phyloP scores from a whole-genome alignment of 2,113 vertebrate genomes.

The Crotalus helleri region DNA sequence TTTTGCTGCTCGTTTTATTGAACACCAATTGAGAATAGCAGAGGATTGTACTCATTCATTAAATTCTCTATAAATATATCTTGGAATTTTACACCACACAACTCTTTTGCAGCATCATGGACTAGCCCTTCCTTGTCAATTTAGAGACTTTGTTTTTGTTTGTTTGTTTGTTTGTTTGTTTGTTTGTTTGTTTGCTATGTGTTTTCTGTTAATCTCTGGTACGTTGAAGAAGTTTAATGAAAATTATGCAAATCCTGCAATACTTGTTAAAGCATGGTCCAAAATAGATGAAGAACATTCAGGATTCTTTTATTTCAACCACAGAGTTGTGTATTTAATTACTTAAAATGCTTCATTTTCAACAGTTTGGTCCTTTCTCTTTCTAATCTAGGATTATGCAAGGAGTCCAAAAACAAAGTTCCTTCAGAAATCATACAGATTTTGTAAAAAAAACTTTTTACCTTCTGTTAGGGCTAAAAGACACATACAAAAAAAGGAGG shows the following conservation, averaged over 20 bases:
- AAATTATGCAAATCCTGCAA: background rate
- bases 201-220: background rate
- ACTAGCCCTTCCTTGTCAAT: background rate
- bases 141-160: background rate
- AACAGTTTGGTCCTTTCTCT: background rate
- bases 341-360: background rate
- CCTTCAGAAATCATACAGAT: background rate
- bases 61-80: background rate
- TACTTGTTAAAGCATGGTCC: background rate
- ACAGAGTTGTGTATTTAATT: background rate
- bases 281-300: background rate
- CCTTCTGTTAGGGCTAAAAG: background rate
- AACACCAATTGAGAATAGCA: background rate
- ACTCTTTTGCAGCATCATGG: background rate
- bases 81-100: background rate
- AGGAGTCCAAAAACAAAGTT: background rate
- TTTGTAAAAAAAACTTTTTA: background rate
- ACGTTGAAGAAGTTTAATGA: background rate
- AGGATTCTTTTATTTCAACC: background rate
- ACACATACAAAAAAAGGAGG: slow-evolving; percentile 4
- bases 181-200: background rate
- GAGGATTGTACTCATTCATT: background rate
- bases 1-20: background rate
- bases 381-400: background rate
- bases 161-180: too few species aligned